Base-by-base conservation (phyloP, 2,888 invertebrate species). In the Apoda limacodes region DNA sequence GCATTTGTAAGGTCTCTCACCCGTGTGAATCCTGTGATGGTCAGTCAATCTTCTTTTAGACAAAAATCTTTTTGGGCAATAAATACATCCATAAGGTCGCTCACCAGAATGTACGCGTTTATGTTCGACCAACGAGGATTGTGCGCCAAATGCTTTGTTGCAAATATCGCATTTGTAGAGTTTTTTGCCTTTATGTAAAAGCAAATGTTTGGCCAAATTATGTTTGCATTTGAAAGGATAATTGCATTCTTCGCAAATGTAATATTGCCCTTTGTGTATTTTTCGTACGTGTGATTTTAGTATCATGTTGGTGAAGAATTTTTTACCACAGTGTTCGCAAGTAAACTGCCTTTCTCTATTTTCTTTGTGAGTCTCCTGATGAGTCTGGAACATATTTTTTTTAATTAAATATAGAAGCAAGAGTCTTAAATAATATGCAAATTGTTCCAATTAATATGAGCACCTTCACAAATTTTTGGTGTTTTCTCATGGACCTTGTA, bases 21-120 rank as follows among this genome's bases (percentile, higher is more conserved):
- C 81, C 0, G 78, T 80, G 36, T 81, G 82, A 4, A 64, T 72
- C 21, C 66, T 60, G 2, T 62, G 54, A 38, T 82, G 82, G 10
- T 75, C 76, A 2, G 55, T 58, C 33, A 74, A 40, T 28, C 68
- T 56, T 21, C 66, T 60, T 39, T 62, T 74, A 0, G 75, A 68
- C 3, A 71, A 46, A 35, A 80, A 80, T 7, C 55, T 59, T 39
- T 76, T 78, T 0, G 59, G 40, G 34, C 80, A 80, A 32, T 55
- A 65, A 4, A 34, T 55, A 31, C 80, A 80, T 2, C 38, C 28
- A 30, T 52, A 80, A 0, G 80, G 80, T 17, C 68, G 35, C 24
- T 80, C 80, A 0, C 80, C 74, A 0, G 78, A 67, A 40, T 80
- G 80, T n/a, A 65, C 58, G n/a, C 81, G 47, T 28, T 62, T 69